Conservation (phyloP, 2,113 vertebrate species). For the Lutjanus erythropterus region DNA sequence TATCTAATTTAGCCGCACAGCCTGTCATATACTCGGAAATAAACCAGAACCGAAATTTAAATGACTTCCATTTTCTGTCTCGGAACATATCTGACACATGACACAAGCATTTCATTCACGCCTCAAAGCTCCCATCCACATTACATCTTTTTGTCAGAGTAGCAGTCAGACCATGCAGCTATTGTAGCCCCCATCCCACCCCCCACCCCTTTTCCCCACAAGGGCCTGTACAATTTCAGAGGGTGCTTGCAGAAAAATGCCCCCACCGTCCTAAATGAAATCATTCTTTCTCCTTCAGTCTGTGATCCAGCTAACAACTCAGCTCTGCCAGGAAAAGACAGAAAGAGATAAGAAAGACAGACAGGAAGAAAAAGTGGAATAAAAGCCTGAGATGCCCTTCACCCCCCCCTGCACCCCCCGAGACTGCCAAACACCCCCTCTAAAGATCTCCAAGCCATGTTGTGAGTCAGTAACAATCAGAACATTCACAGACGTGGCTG, state of each 20-base stretch:
- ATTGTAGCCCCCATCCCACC: slow-evolving; percentile 38
- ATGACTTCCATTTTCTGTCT: slow-evolving; percentile 66
- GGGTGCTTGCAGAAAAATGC: slow-evolving; percentile 64
- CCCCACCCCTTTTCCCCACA: slow-evolving; percentile 12
- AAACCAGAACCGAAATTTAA: slow-evolving; percentile 47
- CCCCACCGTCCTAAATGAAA: slow-evolving; percentile 68
- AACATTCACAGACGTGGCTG: slow-evolving; percentile 69
- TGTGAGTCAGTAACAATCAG: slow-evolving; percentile 70
- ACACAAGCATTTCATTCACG: slow-evolving; percentile 70
- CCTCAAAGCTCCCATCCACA: slow-evolving; percentile 63
- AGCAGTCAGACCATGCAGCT: slow-evolving; percentile 68
- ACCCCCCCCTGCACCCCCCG: slow-evolving; percentile 32
- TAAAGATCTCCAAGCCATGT: slow-evolving; percentile 43
- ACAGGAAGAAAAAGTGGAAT: slow-evolving; percentile 59
- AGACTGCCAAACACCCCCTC: slow-evolving; percentile 16
- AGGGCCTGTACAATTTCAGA: slow-evolving; percentile 63
- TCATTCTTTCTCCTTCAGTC: slow-evolving; percentile 64
- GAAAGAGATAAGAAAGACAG: slow-evolving; percentile 66
- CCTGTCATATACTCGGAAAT: slow-evolving; percentile 32
- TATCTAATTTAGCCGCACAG: slow-evolving; percentile 16
- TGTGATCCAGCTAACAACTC: slow-evolving; percentile 66
- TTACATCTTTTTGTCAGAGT: slow-evolving; percentile 69
- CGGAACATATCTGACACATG: slow-evolving; percentile 70
- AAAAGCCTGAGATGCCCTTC: slow-evolving; percentile 62
- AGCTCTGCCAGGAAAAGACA: slow-evolving; percentile 69